phyloP scores from a whole-genome alignment of 2,888 invertebrate genomes.

The Netelia fuscicornis region DNA sequence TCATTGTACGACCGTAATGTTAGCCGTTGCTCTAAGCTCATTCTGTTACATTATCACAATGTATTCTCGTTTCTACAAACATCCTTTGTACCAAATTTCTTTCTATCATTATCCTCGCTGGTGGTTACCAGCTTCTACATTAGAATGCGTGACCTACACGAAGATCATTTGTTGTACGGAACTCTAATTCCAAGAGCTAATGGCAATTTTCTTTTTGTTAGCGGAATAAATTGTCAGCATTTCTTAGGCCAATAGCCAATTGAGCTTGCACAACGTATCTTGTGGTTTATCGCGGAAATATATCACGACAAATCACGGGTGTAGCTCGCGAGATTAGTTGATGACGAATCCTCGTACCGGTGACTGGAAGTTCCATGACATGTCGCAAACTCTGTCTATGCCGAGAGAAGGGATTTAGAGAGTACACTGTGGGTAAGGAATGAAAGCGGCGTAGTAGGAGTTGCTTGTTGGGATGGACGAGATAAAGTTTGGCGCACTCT shows the following conservation, averaged over 20 bases:
- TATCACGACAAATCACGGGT: conserved; percentile 32
- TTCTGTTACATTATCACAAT: conserved; percentile 43
- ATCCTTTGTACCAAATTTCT: not conserved
- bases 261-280: too few relatives aligned
- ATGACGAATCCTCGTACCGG: conserved; percentile 12
- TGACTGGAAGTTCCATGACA: not conserved
- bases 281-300: not conserved
- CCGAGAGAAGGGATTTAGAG: not conserved
- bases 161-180: too few relatives aligned
- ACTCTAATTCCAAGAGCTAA: too few relatives aligned
- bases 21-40: conserved; percentile 20
- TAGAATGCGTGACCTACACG: too few relatives aligned
- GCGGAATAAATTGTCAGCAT: too few relatives aligned
- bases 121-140: too few relatives aligned
- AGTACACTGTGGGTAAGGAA: conserved; percentile 27
- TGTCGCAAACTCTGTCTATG: not conserved
- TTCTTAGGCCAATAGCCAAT: too few relatives aligned
- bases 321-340: conserved; percentile 4
- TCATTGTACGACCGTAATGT: conserved; percentile 21
- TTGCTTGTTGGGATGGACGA: conserved; percentile 31
- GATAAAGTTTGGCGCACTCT: conserved; percentile 56
- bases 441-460: conserved; percentile 39
- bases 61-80: conserved; percentile 24
- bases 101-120: conserved; percentile 14
- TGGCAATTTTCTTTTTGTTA: too few relatives aligned